Evolutionary conservation across 1,140 invertebrate genomes (phyloP), one percentile per base, ranked within the genome.

Genomic region (Pygmarrhopalites habei): DNA sequence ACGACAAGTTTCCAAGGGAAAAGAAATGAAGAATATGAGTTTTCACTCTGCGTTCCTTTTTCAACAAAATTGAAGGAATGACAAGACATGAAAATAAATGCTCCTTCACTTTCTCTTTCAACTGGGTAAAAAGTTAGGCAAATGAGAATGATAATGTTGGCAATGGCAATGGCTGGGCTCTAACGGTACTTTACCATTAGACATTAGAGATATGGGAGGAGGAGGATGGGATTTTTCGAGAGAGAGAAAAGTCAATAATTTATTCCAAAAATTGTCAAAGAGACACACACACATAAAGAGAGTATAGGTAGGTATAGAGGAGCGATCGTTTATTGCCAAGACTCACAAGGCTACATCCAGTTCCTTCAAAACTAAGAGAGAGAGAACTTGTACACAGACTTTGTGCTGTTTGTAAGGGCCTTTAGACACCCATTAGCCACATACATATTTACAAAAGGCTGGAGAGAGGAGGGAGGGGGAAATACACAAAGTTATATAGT

Each of bases 181-280:
- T n/a, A n/a, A n/a, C n/a, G n/a, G n/a, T n/a, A n/a, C n/a, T n/a
- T n/a, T n/a, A n/a, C n/a, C n/a, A n/a, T n/a, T n/a, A n/a, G n/a
- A n/a, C n/a, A n/a, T n/a, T n/a, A n/a, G n/a, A n/a, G n/a, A n/a
- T n/a, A 35, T 35, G 32, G 32, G 32, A 7, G 32, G 15, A 7
- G 32, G 32, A 10, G 44, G 19, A 21, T 46, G 44, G 44, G 44
- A 46, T 5, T 46, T 5, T 39, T 39, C 35, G 35, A 39, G 35
- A 39, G n/a, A n/a, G n/a, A n/a, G n/a, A 46, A 17, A 46, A 46
- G 44, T 46, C 44, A 46, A 46, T 46, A 46, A 46, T 46, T 46
- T 46, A 46, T 46, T 46, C 32, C 44, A 46, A 17, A n/a, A 46
- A 46, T 46, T 46, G 44, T 46, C 10, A 7, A 3, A 46, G 15